A percentile compares a stretch with the other conserved stretches of the same genome.
phyloP scores from a whole-genome alignment of 2,113 vertebrate genomes.

The Syrrhaptes paradoxus region DNA sequence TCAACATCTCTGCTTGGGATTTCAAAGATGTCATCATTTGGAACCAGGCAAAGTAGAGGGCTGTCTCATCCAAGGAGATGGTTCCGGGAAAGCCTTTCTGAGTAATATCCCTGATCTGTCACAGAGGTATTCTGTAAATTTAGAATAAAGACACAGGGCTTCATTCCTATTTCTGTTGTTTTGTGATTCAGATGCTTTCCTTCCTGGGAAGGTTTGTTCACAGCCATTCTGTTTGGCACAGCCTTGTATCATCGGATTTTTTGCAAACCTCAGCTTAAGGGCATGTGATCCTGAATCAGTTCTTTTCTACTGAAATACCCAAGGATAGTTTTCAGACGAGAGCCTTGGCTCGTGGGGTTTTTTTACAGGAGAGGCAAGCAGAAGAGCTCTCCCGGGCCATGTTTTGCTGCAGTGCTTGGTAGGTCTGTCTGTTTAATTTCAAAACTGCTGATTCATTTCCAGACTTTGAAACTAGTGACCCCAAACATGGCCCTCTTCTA shows the following conservation, averaged over 20 bases:
- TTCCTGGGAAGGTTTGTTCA: not conserved
- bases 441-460: conserved; percentile 68
- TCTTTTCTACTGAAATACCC: not conserved
- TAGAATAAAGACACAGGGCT: not conserved
- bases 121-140: not conserved
- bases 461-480: conserved; percentile 29
- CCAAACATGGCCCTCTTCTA: not conserved
- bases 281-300: not conserved
- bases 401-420: conserved; percentile 12
- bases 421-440: not conserved
- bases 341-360: not conserved
- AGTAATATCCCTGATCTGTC: not conserved
- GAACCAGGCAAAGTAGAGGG: not conserved
- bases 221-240: not conserved
- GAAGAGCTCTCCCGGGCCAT: not conserved
- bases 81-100: not conserved
- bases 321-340: not conserved
- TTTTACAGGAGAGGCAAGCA: not conserved
- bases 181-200: not conserved
- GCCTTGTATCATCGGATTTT: not conserved
- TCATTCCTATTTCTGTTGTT: not conserved
- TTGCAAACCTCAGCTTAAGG: not conserved
- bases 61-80: not conserved
- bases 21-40: not conserved
- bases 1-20: not conserved